Percentiles rank a stretch among this genome's conserved stretches.
Evolutionary conservation across 2,797 vertebrate species (phyloP).

Genomic region (Syncerus caffer): DNA sequence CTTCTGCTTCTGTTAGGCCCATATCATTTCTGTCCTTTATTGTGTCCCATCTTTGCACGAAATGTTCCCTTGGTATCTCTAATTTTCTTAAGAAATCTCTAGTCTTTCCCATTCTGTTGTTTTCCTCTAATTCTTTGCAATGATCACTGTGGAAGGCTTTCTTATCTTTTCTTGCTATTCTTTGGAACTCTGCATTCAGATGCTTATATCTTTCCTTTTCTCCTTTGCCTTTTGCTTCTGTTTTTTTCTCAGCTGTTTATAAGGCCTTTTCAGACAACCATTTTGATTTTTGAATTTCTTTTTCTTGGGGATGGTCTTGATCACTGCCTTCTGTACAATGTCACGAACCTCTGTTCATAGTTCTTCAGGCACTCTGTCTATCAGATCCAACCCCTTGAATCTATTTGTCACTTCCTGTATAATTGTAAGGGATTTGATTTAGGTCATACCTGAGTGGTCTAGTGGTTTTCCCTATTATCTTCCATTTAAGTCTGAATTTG

Average conservation of each 20-base stretch:
- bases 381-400: not conserved
- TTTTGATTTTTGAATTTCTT: not conserved
- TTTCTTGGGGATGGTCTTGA: not conserved
- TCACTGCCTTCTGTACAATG: not conserved
- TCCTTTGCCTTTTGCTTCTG: not conserved
- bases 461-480: not conserved
- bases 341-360: not conserved
- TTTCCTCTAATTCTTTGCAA: not conserved
- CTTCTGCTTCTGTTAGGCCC: not conserved
- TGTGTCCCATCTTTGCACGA: not conserved
- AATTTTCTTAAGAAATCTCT: not conserved
- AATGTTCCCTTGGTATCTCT: not conserved
- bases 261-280: not conserved
- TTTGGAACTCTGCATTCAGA: not conserved
- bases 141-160: not conserved
- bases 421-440: not conserved
- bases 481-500: not conserved
- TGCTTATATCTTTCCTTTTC: not conserved
- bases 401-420: not conserved
- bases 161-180: not conserved
- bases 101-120: not conserved
- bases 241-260: not conserved
- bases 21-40: not conserved
- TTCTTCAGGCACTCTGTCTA: not conserved
- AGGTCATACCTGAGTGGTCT: not conserved